A percentile compares a stretch with the other conserved stretches of the same genome.
These are phyloP conservation scores for Nomada ferruginata DNA, from an alignment of 2,888 invertebrate genomes.

Conservation along the genomic window DNA sequence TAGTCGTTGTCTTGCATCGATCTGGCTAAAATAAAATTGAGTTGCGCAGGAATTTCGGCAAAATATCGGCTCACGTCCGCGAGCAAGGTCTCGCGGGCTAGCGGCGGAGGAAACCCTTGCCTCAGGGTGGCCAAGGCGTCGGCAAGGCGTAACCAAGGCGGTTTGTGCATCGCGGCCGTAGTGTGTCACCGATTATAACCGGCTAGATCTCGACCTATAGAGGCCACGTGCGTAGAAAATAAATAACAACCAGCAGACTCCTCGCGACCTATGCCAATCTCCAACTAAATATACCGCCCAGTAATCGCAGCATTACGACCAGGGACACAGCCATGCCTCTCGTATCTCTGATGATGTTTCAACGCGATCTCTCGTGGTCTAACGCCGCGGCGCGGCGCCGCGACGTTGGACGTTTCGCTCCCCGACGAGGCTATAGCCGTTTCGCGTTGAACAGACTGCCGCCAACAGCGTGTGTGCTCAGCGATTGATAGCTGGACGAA, in stretches of 20 bases:
- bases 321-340: conserved; percentile 37
- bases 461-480: not conserved
- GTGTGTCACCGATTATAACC: conserved; percentile 72
- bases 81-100: not conserved
- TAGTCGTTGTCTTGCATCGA: too few species aligned
- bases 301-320: conserved; percentile 74
- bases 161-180: conserved; percentile 36
- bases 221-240: conserved; percentile 78
- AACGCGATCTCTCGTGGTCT: conserved; percentile 24
- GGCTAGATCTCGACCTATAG: conserved; percentile 73
- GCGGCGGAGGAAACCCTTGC: conserved; percentile 23
- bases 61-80: not conserved
- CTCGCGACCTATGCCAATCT: conserved; percentile 82
- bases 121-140: conserved; percentile 28
- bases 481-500: not conserved
- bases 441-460: not conserved
- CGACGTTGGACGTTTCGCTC: not conserved
- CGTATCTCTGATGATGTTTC: conserved; percentile 25
- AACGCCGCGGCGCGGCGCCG: not conserved
- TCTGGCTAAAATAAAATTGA: too few species aligned
- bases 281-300: conserved; percentile 79
- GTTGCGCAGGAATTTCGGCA: not conserved
- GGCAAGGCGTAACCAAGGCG: conserved; percentile 15
- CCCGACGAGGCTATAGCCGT: not conserved
- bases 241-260: conserved; percentile 73